A percentile compares a stretch with the other conserved stretches of the same genome.
Conservation (phyloP, 2,888 invertebrate genomes). For the Phragmatobia fuliginosa region DNA sequence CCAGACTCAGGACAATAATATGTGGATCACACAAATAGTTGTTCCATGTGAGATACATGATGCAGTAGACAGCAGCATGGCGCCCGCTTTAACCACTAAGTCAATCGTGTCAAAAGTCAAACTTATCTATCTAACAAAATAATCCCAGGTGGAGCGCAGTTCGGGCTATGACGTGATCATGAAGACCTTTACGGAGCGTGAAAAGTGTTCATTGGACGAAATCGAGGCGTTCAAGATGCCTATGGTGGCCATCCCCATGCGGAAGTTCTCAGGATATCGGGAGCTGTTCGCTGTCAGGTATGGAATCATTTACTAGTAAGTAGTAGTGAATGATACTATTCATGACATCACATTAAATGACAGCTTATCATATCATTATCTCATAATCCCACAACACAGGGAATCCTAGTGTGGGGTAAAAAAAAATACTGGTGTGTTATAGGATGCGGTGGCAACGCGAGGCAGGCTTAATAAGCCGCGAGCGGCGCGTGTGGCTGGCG, state of each 20-base stretch:
- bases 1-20: too few species aligned
- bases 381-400: too few species aligned
- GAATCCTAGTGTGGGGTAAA: too few species aligned
- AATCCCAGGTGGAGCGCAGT: conserved; percentile 85
- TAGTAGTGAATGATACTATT: too few species aligned
- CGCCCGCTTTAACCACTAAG: too few species aligned
- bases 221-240: conserved; percentile 87
- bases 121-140: too few species aligned
- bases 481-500: conserved; percentile 84
- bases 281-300: conserved; percentile 84
- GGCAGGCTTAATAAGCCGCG: conserved; percentile 83
- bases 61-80: too few species aligned
- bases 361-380: too few species aligned
- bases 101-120: too few species aligned
- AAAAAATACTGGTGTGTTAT: not conserved
- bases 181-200: conserved; percentile 87
- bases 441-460: conserved; percentile 88
- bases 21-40: too few species aligned
- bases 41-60: too few species aligned
- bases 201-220: conserved; percentile 88
- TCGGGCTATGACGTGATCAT: conserved; percentile 88
- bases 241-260: conserved; percentile 83
- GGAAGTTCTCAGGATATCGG: conserved; percentile 85
- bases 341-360: too few species aligned
- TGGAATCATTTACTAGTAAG: not conserved